Conservation (phyloP, 2,888 invertebrate genomes). For the Lepas anatifera region DNA sequence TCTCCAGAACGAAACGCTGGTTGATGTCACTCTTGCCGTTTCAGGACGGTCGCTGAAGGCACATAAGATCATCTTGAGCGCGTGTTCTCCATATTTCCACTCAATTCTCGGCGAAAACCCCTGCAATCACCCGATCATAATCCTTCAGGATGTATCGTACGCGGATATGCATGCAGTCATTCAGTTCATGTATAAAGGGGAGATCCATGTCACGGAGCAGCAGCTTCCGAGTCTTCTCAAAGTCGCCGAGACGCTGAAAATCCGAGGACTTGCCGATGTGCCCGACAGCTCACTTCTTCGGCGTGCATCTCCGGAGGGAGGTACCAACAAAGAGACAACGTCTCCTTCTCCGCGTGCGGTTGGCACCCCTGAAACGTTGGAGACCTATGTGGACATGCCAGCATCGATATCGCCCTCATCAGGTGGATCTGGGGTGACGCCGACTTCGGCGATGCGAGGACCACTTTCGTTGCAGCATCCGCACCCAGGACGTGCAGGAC, state of each 20-base stretch:
- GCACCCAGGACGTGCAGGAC: too few species aligned
- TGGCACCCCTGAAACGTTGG: slow-evolving; percentile 20
- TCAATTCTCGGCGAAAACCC: slow-evolving; percentile 81
- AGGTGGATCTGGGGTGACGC: slow-evolving; percentile 30
- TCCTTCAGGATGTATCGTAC: slow-evolving; percentile 83
- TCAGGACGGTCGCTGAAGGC: slow-evolving; percentile 73
- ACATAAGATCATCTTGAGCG: slow-evolving; percentile 84
- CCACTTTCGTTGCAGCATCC: slow-evolving; percentile 26
- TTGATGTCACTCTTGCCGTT: slow-evolving; percentile 81
- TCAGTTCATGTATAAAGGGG: slow-evolving; percentile 93
- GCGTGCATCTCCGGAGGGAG: slow-evolving; percentile 32
- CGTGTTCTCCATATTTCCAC: slow-evolving; percentile 88
- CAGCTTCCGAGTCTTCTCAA: slow-evolving; percentile 74
- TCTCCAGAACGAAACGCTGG: slow-evolving; percentile 75
- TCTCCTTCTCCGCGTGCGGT: slow-evolving; percentile 22
- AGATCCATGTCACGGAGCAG: slow-evolving; percentile 85
- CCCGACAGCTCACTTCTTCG: slow-evolving; percentile 23
- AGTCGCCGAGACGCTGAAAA: slow-evolving; percentile 75
- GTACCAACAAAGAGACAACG: slow-evolving; percentile 3
- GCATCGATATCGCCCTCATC: slow-evolving; percentile 25
- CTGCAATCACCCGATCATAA: slow-evolving; percentile 85
- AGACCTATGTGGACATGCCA: slow-evolving; percentile 26
- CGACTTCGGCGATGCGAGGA: too few species aligned
- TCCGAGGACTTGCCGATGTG: slow-evolving; percentile 75
- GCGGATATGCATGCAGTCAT: slow-evolving; percentile 78